Base-by-base conservation (phyloP, 1,140 invertebrate species). In the Maniola jurtina region DNA sequence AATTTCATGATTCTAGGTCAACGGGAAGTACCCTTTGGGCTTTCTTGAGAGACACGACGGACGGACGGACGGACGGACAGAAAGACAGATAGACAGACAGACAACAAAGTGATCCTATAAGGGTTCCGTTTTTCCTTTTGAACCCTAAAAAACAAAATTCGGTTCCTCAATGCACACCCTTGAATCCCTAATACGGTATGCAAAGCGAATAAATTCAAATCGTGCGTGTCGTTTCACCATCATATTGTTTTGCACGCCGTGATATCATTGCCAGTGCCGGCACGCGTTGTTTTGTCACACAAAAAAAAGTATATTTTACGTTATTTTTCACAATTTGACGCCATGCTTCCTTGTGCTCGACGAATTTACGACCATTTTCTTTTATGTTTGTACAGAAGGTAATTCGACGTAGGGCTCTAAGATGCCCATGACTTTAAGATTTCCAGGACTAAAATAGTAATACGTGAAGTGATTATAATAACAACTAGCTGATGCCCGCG, bases 121-220 rank as follows among this genome's bases (percentile, higher is more conserved):
- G n/a, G n/a, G n/a, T n/a, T n/a, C n/a, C n/a, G n/a, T n/a, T n/a
- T n/a, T n/a, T n/a, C n/a, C n/a, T n/a, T n/a, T n/a, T n/a, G n/a
- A n/a, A n/a, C n/a, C n/a, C n/a, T n/a, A n/a, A n/a, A 25, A 25
- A 25, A 25, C 25, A 25, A 25, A 25, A 25, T 25, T 4, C 25
- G 25, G 25, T 25, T 25, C 11, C 5, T 45, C 6, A 13, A 5
- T 34, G 10, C 42, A 3, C 33, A 8, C 45, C 25, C n/a, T 48
- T 10, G 0, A 35, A 35, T 6, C 14, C 33, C 6, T 25, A 14
- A 34, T 61, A 55, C 52, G 40, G 38, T 72, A 66, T 73, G 72
- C 69, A 61, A 75, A 71, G 70, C 68, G 71, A 71, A 78, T 81
- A 80, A 25, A 75, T 74, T 77, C 75, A 80, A 79, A 81, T 73